These are phyloP conservation scores for Tetanocera ferruginea DNA, from an alignment of 2,888 invertebrate genomes.

Conservation along the genomic window DNA sequence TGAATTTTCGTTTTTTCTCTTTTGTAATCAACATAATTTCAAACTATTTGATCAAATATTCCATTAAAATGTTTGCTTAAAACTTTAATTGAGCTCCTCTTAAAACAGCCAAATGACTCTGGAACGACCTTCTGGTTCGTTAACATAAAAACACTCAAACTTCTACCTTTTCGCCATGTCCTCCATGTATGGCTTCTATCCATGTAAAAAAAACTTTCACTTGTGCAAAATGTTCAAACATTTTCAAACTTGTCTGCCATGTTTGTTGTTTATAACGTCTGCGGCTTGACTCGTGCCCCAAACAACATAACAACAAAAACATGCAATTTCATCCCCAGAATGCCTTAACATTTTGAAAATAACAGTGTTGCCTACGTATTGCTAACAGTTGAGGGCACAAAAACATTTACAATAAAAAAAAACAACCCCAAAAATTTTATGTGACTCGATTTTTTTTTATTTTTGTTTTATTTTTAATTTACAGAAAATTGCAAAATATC, in stretches of 20 bases:
- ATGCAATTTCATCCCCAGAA: not conserved
- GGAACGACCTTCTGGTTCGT: too few relatives aligned
- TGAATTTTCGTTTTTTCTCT: too few relatives aligned
- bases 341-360: constrained; percentile 11
- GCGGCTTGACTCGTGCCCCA: constrained; percentile 52
- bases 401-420: not conserved
- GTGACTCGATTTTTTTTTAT: too few relatives aligned
- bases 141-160: not conserved
- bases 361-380: constrained; percentile 17
- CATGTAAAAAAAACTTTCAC: constrained; percentile 61
- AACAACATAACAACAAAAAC: not conserved
- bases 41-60: too few relatives aligned
- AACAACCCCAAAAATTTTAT: too few relatives aligned
- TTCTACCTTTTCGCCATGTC: too few relatives aligned
- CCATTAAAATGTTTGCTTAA: too few relatives aligned
- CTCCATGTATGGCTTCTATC: too few relatives aligned
- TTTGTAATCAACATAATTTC: too few relatives aligned
- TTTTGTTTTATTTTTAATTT: not conserved
- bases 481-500: not conserved
- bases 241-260: constrained; percentile 31
- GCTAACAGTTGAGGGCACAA: too few relatives aligned
- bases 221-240: constrained; percentile 32
- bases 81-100: too few relatives aligned
- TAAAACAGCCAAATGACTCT: too few relatives aligned
- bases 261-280: constrained; percentile 61